Conservation (phyloP, 2,113 vertebrate species). For the Gavialis gangeticus region DNA sequence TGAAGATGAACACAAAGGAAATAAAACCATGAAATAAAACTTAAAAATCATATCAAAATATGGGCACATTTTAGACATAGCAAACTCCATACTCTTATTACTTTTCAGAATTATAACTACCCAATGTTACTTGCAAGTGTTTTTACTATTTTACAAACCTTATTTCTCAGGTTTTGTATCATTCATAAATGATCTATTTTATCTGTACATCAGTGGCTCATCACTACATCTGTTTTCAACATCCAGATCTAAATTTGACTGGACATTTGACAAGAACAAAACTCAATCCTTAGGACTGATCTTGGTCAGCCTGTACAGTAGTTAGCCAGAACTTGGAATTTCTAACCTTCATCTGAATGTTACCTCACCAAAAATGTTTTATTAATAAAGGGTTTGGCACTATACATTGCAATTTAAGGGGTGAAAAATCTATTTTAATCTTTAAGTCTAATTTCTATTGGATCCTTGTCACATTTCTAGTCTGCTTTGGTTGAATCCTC, state of each 20-base stretch:
- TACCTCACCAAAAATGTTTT: not conserved
- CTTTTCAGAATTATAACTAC: not conserved
- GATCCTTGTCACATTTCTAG: not conserved
- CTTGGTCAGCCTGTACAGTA: not conserved
- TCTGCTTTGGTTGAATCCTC: not conserved
- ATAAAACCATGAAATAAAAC: not conserved
- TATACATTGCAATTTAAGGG: not conserved
- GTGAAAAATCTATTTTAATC: not conserved
- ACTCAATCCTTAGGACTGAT: not conserved
- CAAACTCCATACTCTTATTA: not conserved
- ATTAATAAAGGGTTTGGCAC: not conserved
- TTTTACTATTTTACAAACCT: not conserved
- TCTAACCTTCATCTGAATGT: not conserved
- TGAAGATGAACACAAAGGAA: not conserved
- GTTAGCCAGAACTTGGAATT: not conserved
- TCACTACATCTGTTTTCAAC: not conserved
- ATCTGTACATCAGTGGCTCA: not conserved
- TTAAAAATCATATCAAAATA: not conserved
- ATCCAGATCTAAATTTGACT: not conserved
- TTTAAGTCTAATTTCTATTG: not conserved
- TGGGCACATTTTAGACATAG: not conserved
- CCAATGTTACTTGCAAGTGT: not conserved
- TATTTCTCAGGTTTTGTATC: not conserved
- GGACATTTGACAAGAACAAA: constrained; percentile 35
- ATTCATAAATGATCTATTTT: not conserved